A percentile compares a stretch with the other conserved stretches of the same genome.
Conservation (phyloP, 2,888 invertebrate genomes). For the Cylloceria caligata region DNA sequence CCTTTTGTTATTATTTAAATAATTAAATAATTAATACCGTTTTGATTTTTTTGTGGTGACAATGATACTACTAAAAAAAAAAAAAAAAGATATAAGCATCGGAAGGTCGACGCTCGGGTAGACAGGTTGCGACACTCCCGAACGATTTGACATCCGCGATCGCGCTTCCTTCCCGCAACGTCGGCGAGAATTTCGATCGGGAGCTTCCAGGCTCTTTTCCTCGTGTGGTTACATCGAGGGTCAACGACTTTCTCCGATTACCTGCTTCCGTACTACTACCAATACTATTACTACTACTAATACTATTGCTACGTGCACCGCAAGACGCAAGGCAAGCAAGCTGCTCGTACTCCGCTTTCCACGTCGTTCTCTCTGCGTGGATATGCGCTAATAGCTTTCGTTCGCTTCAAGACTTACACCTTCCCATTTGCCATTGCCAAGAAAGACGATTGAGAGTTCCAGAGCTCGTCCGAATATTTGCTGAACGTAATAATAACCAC, state of each 20-base stretch:
- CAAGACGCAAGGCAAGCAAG: background rate
- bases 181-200: constrained; percentile 64
- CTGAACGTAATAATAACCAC: constrained; percentile 35
- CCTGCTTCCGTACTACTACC: constrained; percentile 65
- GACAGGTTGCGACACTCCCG: constrained; percentile 53
- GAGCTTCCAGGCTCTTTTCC: constrained; percentile 42
- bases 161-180: constrained; percentile 56
- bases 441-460: constrained; percentile 28
- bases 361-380: background rate
- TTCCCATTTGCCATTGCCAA: constrained; percentile 38
- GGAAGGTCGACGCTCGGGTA: constrained; percentile 52
- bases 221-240: constrained; percentile 72
- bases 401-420: constrained; percentile 15
- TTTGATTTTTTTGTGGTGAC: constrained; percentile 12
- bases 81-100: constrained; percentile 14
- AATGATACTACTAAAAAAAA: constrained; percentile 7
- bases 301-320: background rate
- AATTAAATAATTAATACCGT: too few species aligned
- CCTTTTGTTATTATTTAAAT: background rate
- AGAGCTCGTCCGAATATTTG: constrained; percentile 28
- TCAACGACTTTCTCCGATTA: constrained; percentile 82
- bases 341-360: background rate
- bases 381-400: constrained; percentile 54
- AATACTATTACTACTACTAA: background rate
- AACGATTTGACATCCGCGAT: constrained; percentile 41